Conservation (phyloP, 2,888 invertebrate genomes). For the Cryptosula pallasiana region DNA sequence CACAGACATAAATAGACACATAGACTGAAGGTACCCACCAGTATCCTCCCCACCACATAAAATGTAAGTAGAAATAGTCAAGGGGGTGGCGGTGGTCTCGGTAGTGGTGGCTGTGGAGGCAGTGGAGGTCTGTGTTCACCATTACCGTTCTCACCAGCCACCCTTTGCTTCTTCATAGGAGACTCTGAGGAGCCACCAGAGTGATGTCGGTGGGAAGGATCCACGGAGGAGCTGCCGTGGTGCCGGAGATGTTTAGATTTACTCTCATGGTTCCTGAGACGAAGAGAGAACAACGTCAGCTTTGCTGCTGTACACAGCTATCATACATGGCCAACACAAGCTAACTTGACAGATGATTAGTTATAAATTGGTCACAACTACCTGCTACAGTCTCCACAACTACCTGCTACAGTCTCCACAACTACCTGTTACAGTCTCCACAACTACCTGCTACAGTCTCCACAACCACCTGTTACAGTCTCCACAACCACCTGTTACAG, state of each 20-base stretch:
- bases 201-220: no score
- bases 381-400: no score
- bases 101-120: constrained; percentile 18
- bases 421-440: no score
- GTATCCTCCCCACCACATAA: constrained; percentile 37
- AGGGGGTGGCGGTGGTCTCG: constrained; percentile 10
- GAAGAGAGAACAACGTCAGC: no score
- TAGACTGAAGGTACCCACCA: no score
- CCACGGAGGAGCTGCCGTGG: no score
- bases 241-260: neutral
- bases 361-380: neutral
- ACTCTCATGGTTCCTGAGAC: constrained; percentile 14
- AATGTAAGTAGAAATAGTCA: neutral
- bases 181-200: neutral
- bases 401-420: no score
- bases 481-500: no score
- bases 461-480: no score
- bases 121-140: constrained; percentile 17
- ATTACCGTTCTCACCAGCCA: constrained; percentile 7
- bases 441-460: no score
- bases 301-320: no score
- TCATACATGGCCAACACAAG: neutral
- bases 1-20: no score
- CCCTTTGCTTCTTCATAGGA: neutral
- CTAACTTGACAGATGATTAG: neutral